Base-by-base conservation (phyloP, 2,888 invertebrate genomes). In the Lepidonotus clava region DNA sequence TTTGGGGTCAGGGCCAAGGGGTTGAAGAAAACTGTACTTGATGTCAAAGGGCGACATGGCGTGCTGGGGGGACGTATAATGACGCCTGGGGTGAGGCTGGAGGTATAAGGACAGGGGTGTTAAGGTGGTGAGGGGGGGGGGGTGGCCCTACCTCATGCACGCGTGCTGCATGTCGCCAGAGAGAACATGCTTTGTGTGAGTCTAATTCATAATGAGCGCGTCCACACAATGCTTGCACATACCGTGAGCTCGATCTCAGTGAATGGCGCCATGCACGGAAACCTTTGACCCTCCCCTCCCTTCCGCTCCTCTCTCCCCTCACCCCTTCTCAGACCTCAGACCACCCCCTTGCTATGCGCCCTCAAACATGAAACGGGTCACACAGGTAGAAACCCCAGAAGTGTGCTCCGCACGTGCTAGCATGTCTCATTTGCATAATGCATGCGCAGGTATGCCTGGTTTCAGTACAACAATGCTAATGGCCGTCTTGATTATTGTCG, bases 371-470 rank as follows among this genome's bases (percentile, higher is more conserved):
- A 28, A 61, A 61, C 61, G 28, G 61, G 61, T 24, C 28, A 61
- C 61, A 61, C 61, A 24, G 61, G 61, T 2, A 18, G 61, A 24
- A 61, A 2, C 53, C 53, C 61, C 28, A 61, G 2, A 61, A 61
- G 61, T 28, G 61, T 61, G 61, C 61, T 24, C 5, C 32, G 61
- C 61, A 28, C 61, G 61, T 61, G 61, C 61, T 61, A 61, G 61
- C 61, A 61, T 61, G 61, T 61, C 61, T 61, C 21, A 61, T 61
- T 61, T 61, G 61, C 61, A 61, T 61, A 61, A 61, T 61, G 21
- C 24, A 61, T 61, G 61, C 61, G 28, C n/a, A 61, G 61, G 24
- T 61, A 61, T 61, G n/a, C 53, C 18, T 18, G 46, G 6, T 18
- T 18, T 11, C 46, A 61, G 61, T 24, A 28, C 61, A 28, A 11